These are phyloP conservation scores for Microctonus aethiopoides DNA, from an alignment of 2,888 invertebrate species.

Conservation along the genomic window DNA sequence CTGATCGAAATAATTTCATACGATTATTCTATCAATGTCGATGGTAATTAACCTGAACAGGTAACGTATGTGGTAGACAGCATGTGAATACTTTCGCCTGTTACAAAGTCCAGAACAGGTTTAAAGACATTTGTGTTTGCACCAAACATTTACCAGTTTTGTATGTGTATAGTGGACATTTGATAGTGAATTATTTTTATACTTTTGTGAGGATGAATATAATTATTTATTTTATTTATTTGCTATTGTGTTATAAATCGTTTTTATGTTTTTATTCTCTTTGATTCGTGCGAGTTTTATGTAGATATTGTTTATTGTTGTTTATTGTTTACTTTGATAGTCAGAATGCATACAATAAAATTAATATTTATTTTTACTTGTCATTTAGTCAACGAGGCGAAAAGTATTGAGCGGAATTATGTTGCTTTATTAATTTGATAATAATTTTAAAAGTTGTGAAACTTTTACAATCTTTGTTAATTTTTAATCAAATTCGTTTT, in stretches of 20 bases:
- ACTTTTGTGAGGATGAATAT: neutral
- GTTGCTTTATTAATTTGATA: no score
- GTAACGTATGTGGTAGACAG: slow-evolving; percentile 14
- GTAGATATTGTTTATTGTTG: no score
- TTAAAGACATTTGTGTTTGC: slow-evolving; percentile 19
- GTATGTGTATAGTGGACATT: neutral
- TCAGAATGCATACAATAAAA: no score
- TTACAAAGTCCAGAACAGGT: slow-evolving; percentile 27
- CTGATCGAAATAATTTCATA: slow-evolving; percentile 44
- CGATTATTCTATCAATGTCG: slow-evolving; percentile 45
- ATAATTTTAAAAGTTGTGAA: no score
- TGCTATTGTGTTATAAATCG: neutral
- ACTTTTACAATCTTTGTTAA: no score
- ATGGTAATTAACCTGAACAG: slow-evolving; percentile 30
- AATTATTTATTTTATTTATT: slow-evolving; percentile 3
- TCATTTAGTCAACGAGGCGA: no score
- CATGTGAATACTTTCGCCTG: slow-evolving; percentile 30
- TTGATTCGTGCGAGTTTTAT: no score
- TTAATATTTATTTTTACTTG: no score
- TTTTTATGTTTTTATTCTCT: no score
- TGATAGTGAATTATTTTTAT: neutral
- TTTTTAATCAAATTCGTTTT: no score
- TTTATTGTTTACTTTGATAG: no score
- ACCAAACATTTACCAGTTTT: neutral
- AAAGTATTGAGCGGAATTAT: no score